Conservation (phyloP, 2,888 invertebrate genomes). For the Eulithis testata region DNA sequence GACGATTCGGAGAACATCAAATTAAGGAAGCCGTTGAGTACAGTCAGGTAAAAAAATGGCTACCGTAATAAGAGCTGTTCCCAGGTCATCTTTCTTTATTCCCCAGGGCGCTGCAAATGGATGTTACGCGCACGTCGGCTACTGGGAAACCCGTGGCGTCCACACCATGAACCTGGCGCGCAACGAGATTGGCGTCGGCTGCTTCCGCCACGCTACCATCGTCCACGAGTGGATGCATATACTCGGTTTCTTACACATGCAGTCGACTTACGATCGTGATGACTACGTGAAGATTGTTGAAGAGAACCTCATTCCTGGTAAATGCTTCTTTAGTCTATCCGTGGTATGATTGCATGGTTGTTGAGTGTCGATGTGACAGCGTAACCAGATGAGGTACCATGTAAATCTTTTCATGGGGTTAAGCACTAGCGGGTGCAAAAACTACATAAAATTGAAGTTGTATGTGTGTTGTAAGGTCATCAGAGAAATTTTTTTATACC, state of each 20-base stretch:
- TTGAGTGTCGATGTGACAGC: too few species aligned
- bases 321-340: not conserved
- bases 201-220: conserved; percentile 87
- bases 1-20: too few species aligned
- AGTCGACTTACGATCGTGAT: conserved; percentile 73
- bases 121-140: conserved; percentile 76
- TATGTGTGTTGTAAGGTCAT: too few species aligned
- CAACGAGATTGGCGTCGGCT: conserved; percentile 76
- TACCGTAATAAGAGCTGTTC: too few species aligned
- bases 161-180: conserved; percentile 82
- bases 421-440: too few species aligned
- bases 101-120: conserved; percentile 64
- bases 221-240: conserved; percentile 89
- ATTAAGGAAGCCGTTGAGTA: too few species aligned
- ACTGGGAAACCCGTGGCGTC: conserved; percentile 65
- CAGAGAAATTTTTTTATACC: too few species aligned
- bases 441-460: too few species aligned
- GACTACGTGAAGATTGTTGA: conserved; percentile 87
- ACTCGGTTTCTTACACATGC: conserved; percentile 79
- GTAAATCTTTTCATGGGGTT: too few species aligned
- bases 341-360: too few species aligned
- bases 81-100: not conserved
- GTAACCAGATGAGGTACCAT: too few species aligned
- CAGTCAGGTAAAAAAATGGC: too few species aligned
- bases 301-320: conserved; percentile 87